phyloP scores from a whole-genome alignment of 2,888 invertebrate genomes.

The Hydrotaea cyrtoneurina region DNA sequence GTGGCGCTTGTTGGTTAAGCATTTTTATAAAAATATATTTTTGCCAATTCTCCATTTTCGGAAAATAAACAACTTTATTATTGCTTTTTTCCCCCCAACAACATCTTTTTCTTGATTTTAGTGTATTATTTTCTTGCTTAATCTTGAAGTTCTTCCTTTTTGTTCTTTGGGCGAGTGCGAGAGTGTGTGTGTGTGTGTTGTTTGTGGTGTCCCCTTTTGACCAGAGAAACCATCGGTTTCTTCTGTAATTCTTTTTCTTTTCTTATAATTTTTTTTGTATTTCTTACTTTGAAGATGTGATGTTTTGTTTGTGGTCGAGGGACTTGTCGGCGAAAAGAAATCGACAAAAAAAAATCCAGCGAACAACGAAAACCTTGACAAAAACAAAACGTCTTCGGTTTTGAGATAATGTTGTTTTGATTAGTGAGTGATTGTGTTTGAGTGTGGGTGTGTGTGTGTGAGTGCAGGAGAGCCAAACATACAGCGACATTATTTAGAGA shows the following conservation, averaged over 20 bases:
- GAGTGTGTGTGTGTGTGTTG: background rate
- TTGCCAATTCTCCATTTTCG: slow-evolving; percentile 36
- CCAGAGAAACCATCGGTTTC: background rate
- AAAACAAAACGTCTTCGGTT: background rate
- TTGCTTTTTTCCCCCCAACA: background rate
- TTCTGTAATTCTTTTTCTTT: slow-evolving; percentile 32
- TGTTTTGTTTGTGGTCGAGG: background rate
- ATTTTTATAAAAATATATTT: slow-evolving; percentile 53
- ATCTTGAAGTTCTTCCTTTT: background rate
- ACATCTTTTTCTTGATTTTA: too few relatives aligned
- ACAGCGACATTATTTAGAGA: too few relatives aligned
- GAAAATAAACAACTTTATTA: slow-evolving; percentile 20
- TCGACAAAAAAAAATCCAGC: background rate
- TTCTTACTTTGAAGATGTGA: too few relatives aligned
- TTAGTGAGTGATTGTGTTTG: background rate
- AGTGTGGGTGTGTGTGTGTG: background rate
- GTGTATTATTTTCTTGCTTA: background rate
- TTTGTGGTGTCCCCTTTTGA: background rate
- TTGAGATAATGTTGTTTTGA: background rate
- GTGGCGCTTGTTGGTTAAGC: slow-evolving; percentile 65
- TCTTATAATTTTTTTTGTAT: background rate
- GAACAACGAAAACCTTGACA: background rate
- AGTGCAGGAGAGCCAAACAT: background rate
- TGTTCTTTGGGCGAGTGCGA: too few relatives aligned
- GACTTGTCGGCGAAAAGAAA: background rate